Evolutionary conservation across 2,797 vertebrate genomes (phyloP), one percentile per base, ranked within the genome.

Genomic region (Helarctos malayanus): DNA sequence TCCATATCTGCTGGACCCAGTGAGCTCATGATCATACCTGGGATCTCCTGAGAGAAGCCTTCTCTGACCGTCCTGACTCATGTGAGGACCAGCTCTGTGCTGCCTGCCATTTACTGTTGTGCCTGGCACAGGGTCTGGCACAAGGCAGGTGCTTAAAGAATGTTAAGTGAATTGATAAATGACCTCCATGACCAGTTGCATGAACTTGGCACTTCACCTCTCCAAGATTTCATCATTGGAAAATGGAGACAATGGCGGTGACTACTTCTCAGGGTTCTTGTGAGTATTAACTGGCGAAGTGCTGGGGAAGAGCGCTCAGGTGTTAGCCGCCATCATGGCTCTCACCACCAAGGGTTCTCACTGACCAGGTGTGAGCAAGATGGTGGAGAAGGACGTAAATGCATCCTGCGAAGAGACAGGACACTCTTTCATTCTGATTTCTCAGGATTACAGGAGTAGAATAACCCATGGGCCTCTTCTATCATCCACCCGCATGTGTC

Each of bases 311-410:
- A 29, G 49, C 47, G 49, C 19, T 68, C 59, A 23, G 47, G 41
- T 16, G 8, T 10, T 52, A 63, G 71, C 29, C 0, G 0, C 29
- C 27, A 11, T 35, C 68, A 32, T 27, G 0, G 0, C 63, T 38
- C 14, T 73, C 29, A 12, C 14, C 10, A 8, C 63, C 47, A 78
- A 56, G 18, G 32, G 25, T 35, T 35, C 21, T 94, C 16, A 6
- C 18, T 52, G 86, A 41, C 32, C 49, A 61, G 41, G 41, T 54
- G 19, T n/a, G 59, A 57, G 49, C 9, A 29, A 92, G 84, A 79
- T 4, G 38, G 3, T 14, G 76, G 41, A 69, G 23, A 7, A 73
- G 75, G 63, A 27, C 41, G 6, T 52, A 25, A 69, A 13, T 29
- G 32, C 54, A 73, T 41, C 56, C 47, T 41, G 16, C 80, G 56